Conservation (phyloP, 1,140 invertebrate species). For the Episyrphus balteatus region DNA sequence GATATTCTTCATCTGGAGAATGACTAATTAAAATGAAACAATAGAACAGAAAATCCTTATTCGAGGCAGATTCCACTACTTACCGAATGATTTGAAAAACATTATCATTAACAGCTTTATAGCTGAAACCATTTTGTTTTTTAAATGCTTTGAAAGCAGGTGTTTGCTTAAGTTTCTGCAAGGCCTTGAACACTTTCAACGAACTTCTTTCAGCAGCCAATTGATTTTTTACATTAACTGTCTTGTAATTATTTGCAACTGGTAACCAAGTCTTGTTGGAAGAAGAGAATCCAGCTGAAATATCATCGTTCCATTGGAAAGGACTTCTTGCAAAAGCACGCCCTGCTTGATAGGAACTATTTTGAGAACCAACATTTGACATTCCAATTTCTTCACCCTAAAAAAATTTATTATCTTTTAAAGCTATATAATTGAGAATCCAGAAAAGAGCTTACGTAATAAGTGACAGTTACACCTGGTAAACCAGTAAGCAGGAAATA, state of each 20-base stretch:
- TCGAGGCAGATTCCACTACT: neutral
- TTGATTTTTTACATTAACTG: conserved; percentile 38
- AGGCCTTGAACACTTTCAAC: conserved; percentile 24
- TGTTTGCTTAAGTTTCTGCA: conserved; percentile 15
- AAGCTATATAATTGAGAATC: neutral
- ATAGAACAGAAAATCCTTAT: no score
- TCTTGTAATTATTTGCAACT: conserved; percentile 42
- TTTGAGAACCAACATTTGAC: conserved; percentile 41
- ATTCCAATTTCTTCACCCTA: conserved; percentile 70
- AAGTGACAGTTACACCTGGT: conserved; percentile 59
- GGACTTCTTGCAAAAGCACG: conserved; percentile 54
- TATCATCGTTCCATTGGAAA: conserved; percentile 55
- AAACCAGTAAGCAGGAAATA: conserved; percentile 52
- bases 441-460: conserved; percentile 45
- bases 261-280: conserved; percentile 46
- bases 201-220: conserved; percentile 23
- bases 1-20: no score
- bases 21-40: no score
- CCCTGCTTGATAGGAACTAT: neutral
- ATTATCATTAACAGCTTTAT: conserved; percentile 23
- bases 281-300: conserved; percentile 49
- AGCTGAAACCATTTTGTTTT: conserved; percentile 20
- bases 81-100: neutral
- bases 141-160: conserved; percentile 16
- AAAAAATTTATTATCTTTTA: neutral